phyloP scores from a whole-genome alignment of 1,140 invertebrate species.

The Schlechtendalia chinensis region DNA sequence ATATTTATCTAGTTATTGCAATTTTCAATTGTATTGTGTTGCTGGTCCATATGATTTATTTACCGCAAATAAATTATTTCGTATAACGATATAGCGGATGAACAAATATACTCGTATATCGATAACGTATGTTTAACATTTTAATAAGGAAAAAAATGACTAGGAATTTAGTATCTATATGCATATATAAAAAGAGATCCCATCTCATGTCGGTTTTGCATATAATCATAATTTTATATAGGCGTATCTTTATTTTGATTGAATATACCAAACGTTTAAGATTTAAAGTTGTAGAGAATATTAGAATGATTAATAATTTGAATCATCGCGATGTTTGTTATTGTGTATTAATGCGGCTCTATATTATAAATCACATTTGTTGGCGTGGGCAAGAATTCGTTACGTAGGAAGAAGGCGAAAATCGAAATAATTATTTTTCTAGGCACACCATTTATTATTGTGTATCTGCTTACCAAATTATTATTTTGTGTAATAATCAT shows the following conservation, averaged over 20 bases:
- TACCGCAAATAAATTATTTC: too few relatives aligned
- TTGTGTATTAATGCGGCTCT: background rate
- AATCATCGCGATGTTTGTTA: background rate
- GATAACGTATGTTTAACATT: background rate
- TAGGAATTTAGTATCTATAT: too few relatives aligned
- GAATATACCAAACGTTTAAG: background rate
- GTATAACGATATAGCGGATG: too few relatives aligned
- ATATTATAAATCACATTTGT: slow-evolving; percentile 37
- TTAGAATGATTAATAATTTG: slow-evolving; percentile 2
- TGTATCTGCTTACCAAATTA: slow-evolving; percentile 29
- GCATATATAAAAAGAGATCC: too few relatives aligned
- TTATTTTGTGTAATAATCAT: slow-evolving; percentile 11
- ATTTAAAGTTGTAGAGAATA: background rate
- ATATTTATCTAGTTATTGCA: too few relatives aligned
- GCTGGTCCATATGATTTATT: too few relatives aligned
- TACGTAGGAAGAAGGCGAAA: slow-evolving; percentile 36
- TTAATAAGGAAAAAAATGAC: background rate
- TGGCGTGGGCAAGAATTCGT: slow-evolving; percentile 23
- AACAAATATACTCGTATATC: too few relatives aligned
- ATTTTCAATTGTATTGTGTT: too few relatives aligned
- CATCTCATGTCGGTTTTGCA: too few relatives aligned
- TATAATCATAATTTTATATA: too few relatives aligned
- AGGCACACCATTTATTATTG: slow-evolving; percentile 8
- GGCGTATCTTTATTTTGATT: slow-evolving; percentile 1
- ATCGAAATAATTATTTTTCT: slow-evolving; percentile 43